phyloP scores from a whole-genome alignment of 2,888 invertebrate species.

The Prosapia bicincta region DNA sequence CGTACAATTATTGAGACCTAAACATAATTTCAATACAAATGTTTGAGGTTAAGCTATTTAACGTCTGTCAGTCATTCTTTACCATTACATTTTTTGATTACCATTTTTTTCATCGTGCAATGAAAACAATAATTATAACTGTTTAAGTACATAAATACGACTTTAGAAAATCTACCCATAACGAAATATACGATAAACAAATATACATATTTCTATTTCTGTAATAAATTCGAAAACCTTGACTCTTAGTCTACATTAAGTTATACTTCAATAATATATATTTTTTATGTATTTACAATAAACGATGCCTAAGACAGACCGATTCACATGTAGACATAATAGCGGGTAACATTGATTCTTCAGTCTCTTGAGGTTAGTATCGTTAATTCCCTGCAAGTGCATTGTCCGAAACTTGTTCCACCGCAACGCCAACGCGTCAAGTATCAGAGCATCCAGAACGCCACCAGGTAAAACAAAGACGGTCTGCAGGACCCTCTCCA shows the following conservation, averaged over 20 bases:
- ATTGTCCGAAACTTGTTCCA: too few species aligned
- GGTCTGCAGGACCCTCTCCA: background rate
- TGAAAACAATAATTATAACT: too few species aligned
- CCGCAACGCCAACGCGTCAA: too few species aligned
- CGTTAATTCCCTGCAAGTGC: slow-evolving; percentile 1
- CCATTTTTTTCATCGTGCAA: too few species aligned
- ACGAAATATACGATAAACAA: background rate
- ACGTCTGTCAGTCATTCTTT: too few species aligned
- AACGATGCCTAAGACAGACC: too few species aligned
- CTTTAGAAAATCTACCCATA: background rate
- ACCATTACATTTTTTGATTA: too few species aligned
- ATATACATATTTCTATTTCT: background rate
- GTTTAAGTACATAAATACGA: too few species aligned
- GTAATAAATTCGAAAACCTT: background rate
- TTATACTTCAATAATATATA: background rate
- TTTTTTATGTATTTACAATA: background rate
- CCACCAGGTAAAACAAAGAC: background rate
- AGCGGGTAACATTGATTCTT: background rate
- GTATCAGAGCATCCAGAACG: slow-evolving; percentile 1
- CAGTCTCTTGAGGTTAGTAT: slow-evolving; percentile 19
- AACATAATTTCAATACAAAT: too few species aligned
- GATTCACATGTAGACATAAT: background rate
- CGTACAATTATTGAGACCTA: too few species aligned
- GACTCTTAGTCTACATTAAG: background rate
- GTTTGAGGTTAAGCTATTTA: too few species aligned